Evolutionary conservation across 2,113 vertebrate genomes (phyloP), one percentile per base, ranked within the genome.

Genomic region (Polyodon spathula): DNA sequence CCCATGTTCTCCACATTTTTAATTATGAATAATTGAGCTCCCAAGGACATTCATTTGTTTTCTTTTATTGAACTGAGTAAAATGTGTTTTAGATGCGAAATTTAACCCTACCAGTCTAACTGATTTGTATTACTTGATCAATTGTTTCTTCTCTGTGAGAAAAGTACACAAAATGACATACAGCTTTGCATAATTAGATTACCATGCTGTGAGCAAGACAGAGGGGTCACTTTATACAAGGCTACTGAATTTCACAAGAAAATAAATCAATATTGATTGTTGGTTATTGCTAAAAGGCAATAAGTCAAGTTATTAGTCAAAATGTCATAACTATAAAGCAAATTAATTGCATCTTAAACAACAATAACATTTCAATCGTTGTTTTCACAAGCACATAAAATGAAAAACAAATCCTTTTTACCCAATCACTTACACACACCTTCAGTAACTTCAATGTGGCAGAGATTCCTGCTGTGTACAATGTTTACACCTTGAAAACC

Each of bases 121-220:
- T 71, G 74, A 72, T 73, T 67, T 75, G 68, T 69, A 76, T 71
- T 66, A 73, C 75, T 79, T 74, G 78, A 85, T 76, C 79, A 79
- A 81, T 73, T 78, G 73, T 80, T 69, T 73, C 72, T 65, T 67
- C 69, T 72, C 66, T 57, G 64, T 76, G 65, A 76, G 73, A 81
- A 80, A 78, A 57, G 59, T 72, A 66, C 73, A 78, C 79, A 83
- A 58, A 64, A 38, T 71, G 73, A 70, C 72, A 76, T 64, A 64
- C 4, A 69, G 60, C 76, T 83, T 78, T 77, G 58, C 75, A 83
- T 88, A 85, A 87, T 85, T 72, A 87, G 69, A 68, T 63, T 63
- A 42, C 58, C 75, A 70, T 78, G 73, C 75, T 78, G 79, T 68
- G 80, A 75, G 61, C 6, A 48, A 48, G 16, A 59, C 15, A 15